Evolutionary conservation across 2,113 vertebrate species (phyloP).

Genomic region (Phalacrocorax carbo): DNA sequence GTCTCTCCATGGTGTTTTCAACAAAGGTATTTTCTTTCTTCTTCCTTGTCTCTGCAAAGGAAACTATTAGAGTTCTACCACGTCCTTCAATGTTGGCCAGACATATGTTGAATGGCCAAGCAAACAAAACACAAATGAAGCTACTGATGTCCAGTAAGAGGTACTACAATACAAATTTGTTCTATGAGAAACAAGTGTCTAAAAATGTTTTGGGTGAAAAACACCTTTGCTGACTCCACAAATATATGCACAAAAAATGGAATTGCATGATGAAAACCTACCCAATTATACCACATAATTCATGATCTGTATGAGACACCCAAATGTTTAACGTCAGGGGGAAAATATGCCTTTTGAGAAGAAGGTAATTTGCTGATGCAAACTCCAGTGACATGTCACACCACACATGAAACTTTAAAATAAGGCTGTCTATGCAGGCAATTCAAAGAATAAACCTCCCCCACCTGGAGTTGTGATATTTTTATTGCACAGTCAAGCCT

Average conservation of each 20-base stretch:
- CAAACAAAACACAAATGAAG: not conserved
- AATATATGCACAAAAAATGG: not conserved
- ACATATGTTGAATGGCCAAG: not conserved
- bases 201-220: not conserved
- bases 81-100: not conserved
- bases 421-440: not conserved
- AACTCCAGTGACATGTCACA: not conserved
- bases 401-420: not conserved
- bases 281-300: not conserved
- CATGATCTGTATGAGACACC: not conserved
- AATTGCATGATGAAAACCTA: not conserved
- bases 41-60: not conserved
- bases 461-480: not conserved
- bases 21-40: not conserved
- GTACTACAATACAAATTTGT: not conserved
- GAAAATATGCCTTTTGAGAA: not conserved
- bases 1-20: not conserved
- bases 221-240: not conserved
- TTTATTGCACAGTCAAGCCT: not conserved
- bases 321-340: not conserved
- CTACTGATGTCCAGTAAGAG: not conserved
- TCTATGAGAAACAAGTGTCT: not conserved
- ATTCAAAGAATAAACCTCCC: not conserved
- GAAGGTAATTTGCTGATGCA: not conserved
- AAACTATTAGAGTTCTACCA: not conserved